These are phyloP conservation scores for Chromis chromis DNA, from an alignment of 2,797 vertebrate species.

Conservation along the genomic window DNA sequence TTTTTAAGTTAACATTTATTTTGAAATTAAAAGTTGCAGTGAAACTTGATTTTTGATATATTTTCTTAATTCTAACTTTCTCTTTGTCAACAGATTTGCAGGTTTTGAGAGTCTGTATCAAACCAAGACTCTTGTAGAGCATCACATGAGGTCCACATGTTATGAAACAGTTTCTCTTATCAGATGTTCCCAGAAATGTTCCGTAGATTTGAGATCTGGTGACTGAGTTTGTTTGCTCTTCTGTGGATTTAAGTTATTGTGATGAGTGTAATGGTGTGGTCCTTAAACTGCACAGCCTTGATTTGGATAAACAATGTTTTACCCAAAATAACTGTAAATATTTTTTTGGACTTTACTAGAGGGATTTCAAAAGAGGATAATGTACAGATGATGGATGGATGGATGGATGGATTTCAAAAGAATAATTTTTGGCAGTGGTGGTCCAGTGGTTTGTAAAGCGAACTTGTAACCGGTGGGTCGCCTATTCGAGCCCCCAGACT, in stretches of 20 bases:
- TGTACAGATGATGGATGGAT: too few relatives aligned
- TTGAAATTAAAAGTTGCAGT: background rate
- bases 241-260: background rate
- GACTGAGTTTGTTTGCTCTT: conserved; percentile 1
- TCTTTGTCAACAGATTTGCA: background rate
- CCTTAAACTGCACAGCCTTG: background rate
- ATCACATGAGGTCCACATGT: background rate
- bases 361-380: too few relatives aligned
- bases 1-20: too few relatives aligned
- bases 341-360: background rate
- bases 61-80: background rate
- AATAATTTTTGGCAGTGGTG: too few relatives aligned
- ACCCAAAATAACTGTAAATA: background rate
- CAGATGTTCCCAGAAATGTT: conserved; percentile 6
- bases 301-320: background rate
- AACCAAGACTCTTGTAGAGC: background rate
- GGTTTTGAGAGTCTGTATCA: background rate
- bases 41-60: background rate
- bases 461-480: too few relatives aligned
- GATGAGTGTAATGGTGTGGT: background rate
- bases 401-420: too few relatives aligned
- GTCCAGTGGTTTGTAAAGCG: too few relatives aligned
- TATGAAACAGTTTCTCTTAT: conserved; percentile 8
- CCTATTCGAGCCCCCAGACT: too few relatives aligned
- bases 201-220: background rate